Base-by-base conservation (phyloP, 2,113 vertebrate genomes). In the Syrmaticus mikado region DNA sequence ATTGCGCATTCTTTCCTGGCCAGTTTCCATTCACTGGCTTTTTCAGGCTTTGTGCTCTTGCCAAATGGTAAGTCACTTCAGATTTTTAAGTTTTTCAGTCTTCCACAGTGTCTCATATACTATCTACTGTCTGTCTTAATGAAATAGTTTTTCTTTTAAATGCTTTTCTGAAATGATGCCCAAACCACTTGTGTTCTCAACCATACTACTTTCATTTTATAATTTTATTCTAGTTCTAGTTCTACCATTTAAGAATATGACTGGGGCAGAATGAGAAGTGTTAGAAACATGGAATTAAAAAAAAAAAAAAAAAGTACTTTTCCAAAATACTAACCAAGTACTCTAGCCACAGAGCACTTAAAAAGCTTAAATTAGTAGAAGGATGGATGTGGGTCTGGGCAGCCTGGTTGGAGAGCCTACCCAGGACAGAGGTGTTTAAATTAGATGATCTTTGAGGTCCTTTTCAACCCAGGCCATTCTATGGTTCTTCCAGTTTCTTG, bases 161-260 rank as follows among this genome's bases (percentile, higher is more conserved):
- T 96, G 89, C 84, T 96, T 92, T 95, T 78, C 92, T 96, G 95
- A 96, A 96, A 93, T 79, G 78, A 30, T 96, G 94, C 92, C 95
- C 84, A 94, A 92, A 85, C 32, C 90, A 16, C 24, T 66, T 70
- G 55, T 62, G 38, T 74, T 93, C 60, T 87, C 36, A 91, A 85
- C 7, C 3, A 84, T 21, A 1, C 0, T 27, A 2, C 2, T 82
- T 87, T 73, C 7, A 46, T 90, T 65, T 66, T 79, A 60, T 45
- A 41, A 34, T 85, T 89, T 66, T 70, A 15, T 76, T 82, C 12
- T 27, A 40, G 7, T 85, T 94, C 60, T 16, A 76, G 7, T 85
- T 94, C 60, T 16, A 76, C 45, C 66, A 86, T 89, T 95, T 78
- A 93, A 89, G 62, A 87, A 38, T 89, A 82, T 93, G 71, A 93